Conservation (phyloP, 2,113 vertebrate species). For the Pithys albifrons region DNA sequence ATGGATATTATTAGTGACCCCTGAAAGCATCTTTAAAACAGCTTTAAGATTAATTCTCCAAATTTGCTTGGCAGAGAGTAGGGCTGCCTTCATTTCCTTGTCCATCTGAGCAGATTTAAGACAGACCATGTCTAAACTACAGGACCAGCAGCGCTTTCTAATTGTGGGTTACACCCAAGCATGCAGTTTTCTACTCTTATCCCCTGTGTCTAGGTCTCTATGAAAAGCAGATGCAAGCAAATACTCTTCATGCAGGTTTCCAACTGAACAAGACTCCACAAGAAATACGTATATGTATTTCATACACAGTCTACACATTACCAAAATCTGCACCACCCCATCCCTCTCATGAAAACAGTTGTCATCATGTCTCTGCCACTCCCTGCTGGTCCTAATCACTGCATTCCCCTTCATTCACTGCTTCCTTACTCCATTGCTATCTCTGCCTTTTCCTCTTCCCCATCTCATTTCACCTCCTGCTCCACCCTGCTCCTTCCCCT, state of each 20-base stretch:
- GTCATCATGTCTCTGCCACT: neutral
- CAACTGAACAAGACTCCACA: neutral
- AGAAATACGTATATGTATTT: neutral
- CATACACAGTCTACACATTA: rapidly evolving
- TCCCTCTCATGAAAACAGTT: neutral
- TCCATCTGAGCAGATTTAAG: neutral
- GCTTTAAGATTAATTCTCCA: neutral
- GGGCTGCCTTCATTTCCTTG: neutral
- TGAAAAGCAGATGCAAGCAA: neutral
- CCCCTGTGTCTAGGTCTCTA: neutral
- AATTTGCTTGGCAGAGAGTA: neutral
- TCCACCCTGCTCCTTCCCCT: slow-evolving; percentile 15
- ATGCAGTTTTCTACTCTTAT: neutral
- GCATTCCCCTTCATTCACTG: neutral
- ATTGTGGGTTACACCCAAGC: neutral
- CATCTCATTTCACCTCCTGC: neutral
- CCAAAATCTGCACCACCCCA: neutral
- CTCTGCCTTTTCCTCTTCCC: neutral
- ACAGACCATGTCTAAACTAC: neutral
- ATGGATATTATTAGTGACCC: neutral
- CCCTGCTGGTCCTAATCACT: neutral
- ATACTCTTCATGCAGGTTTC: neutral
- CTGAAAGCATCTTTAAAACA: neutral
- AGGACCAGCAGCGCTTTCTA: neutral
- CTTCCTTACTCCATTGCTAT: neutral